phyloP scores from a whole-genome alignment of 2,888 invertebrate species.

The Nasonovia ribisnigri region DNA sequence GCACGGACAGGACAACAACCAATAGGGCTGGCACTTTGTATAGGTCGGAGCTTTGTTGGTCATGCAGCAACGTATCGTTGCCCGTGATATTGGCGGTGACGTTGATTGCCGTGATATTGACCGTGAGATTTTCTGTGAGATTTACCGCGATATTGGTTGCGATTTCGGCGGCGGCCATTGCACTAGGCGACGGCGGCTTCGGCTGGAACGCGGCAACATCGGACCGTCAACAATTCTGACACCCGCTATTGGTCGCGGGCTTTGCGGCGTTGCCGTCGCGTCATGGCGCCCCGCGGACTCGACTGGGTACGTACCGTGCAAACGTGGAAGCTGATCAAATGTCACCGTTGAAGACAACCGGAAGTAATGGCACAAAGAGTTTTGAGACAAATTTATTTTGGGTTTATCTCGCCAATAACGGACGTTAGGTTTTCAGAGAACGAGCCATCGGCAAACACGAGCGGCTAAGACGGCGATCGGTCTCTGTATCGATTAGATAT shows the following conservation, averaged over 20 bases:
- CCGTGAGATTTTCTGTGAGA: not conserved
- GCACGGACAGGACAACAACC: constrained; percentile 80
- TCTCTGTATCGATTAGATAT: not conserved
- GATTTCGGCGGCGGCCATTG: constrained; percentile 64
- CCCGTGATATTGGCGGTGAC: not conserved
- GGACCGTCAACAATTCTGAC: not conserved
- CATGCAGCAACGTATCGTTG: constrained; percentile 31
- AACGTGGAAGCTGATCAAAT: not conserved
- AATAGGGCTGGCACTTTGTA: constrained; percentile 82
- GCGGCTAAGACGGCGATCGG: not conserved
- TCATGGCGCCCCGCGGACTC: not conserved
- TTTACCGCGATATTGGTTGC: constrained; percentile 38
- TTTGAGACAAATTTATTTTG: not conserved
- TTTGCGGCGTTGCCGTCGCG: constrained; percentile 40
- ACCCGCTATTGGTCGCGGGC: constrained; percentile 42
- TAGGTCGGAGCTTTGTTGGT: constrained; percentile 72
- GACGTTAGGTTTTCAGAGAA: not conserved
- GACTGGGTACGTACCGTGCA: not conserved
- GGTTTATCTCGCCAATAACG: not conserved
- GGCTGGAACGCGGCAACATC: constrained; percentile 51
- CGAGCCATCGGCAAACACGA: not conserved
- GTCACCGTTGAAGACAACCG: not conserved
- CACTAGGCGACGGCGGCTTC: constrained; percentile 60
- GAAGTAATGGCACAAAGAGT: not conserved
- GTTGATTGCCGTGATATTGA: constrained; percentile 64